Percentiles rank a stretch among this genome's conserved stretches.
Conservation (phyloP, 2,113 vertebrate genomes). For the Pyxicephalus adspersus region DNA sequence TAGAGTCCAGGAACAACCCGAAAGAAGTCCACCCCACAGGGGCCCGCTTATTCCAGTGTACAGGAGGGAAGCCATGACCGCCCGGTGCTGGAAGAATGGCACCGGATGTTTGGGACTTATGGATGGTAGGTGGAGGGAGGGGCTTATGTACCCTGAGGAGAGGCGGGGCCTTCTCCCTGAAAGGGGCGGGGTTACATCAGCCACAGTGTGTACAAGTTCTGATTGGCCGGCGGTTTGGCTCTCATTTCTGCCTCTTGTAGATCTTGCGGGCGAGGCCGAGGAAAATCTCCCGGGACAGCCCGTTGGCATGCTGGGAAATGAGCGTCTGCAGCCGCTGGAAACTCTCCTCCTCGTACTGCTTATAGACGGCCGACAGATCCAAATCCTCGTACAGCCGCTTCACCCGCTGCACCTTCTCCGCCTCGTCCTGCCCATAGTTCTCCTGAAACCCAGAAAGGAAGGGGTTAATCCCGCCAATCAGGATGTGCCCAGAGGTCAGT, state of each 20-base stretch:
- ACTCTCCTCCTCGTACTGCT: constrained; percentile 83
- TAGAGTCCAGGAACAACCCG: neutral
- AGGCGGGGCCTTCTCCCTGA: no score
- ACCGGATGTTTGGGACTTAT: neutral
- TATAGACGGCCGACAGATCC: constrained; percentile 73
- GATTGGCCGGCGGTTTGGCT: no score
- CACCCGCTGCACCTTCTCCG: constrained; percentile 80
- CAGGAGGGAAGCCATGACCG: no score
- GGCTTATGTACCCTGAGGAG: no score
- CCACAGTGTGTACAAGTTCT: no score
- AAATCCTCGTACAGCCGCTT: constrained; percentile 82
- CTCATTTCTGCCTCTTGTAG: constrained; percentile 89
- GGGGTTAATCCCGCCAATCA: neutral
- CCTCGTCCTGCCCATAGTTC: constrained; percentile 83
- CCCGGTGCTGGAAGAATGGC: neutral
- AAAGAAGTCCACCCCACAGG: neutral
- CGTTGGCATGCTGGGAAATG: constrained; percentile 69
- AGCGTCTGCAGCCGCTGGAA: constrained; percentile 80
- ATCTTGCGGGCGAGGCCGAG: constrained; percentile 83
- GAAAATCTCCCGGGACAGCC: constrained; percentile 81
- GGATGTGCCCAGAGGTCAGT: neutral
- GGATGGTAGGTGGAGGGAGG: no score
- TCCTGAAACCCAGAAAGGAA: constrained; percentile 62
- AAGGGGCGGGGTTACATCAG: no score
- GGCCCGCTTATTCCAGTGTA: neutral